Conservation (phyloP, 2,888 invertebrate species). For the Cantharis rustica region DNA sequence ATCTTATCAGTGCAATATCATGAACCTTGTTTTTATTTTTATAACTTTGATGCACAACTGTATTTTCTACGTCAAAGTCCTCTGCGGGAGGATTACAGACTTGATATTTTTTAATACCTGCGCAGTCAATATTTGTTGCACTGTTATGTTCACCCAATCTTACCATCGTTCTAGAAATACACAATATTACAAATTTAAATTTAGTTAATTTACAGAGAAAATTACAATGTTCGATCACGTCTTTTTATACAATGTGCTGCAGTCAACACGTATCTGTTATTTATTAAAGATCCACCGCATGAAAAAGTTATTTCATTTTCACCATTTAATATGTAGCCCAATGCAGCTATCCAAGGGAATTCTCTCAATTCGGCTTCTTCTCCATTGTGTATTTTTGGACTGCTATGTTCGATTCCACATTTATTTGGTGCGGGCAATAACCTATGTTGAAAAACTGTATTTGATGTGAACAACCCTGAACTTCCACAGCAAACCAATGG, state of each 20-base stretch:
- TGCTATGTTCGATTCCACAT: constrained; percentile 9
- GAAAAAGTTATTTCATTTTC: constrained; percentile 35
- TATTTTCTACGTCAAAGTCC: not conserved
- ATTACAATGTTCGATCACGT: not conserved
- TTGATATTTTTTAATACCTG: no score
- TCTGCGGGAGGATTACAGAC: not conserved
- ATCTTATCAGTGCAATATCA: not conserved
- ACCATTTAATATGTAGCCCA: constrained; percentile 49
- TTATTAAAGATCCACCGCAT: constrained; percentile 62
- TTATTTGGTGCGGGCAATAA: not conserved
- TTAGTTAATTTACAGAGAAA: no score
- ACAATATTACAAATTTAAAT: not conserved
- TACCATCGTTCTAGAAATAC: not conserved
- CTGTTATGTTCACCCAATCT: not conserved
- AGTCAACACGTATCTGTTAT: constrained; percentile 59
- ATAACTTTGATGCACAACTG: not conserved
- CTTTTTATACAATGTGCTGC: constrained; percentile 54
- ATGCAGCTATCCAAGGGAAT: constrained; percentile 58
- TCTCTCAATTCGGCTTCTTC: constrained; percentile 52
- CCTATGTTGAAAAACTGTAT: not conserved
- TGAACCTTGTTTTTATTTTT: no score
- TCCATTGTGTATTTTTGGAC: constrained; percentile 50
- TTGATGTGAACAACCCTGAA: not conserved
- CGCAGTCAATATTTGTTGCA: not conserved
- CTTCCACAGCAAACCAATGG: not conserved